Percentiles rank a stretch among this genome's conserved stretches.
Evolutionary conservation across 2,113 vertebrate species (phyloP).

Genomic region (Ailuropoda melanoleuca): DNA sequence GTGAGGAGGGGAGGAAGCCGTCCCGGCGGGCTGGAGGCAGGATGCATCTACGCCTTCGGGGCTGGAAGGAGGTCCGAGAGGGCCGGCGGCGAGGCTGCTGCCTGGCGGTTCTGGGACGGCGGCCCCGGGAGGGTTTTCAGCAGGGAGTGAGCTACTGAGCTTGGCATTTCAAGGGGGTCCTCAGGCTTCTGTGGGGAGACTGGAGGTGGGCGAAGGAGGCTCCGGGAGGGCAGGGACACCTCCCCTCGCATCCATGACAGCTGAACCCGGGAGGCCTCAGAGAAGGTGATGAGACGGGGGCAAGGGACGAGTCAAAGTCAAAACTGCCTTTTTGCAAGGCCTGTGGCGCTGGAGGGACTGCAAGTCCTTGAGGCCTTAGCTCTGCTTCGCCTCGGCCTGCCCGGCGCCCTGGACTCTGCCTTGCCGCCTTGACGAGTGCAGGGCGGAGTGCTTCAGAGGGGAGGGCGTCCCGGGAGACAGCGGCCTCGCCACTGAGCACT

Average conservation of each 20-base stretch:
- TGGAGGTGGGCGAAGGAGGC: fast-evolving
- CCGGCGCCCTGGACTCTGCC: too few relatives aligned
- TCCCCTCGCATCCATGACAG: fast-evolving
- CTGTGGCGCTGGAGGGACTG: fast-evolving
- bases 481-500: fast-evolving
- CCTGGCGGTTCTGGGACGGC: neutral
- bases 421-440: too few relatives aligned
- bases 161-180: neutral
- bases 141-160: fast-evolving
- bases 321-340: neutral
- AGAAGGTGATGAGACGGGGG: fast-evolving
- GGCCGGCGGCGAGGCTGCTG: fast-evolving
- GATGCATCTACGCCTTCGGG: neutral
- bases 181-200: neutral
- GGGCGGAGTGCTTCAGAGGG: too few relatives aligned
- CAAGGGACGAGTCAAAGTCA: fast-evolving
- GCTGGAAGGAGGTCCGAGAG: neutral
- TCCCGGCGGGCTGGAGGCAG: neutral
- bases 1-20: neutral
- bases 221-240: neutral
- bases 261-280: neutral
- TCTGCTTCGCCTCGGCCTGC: too few relatives aligned
- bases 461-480: neutral
- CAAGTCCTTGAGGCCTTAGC: neutral
- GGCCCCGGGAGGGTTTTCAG: neutral